phyloP scores from a whole-genome alignment of 2,113 vertebrate genomes.

The Xenopus laevis region DNA sequence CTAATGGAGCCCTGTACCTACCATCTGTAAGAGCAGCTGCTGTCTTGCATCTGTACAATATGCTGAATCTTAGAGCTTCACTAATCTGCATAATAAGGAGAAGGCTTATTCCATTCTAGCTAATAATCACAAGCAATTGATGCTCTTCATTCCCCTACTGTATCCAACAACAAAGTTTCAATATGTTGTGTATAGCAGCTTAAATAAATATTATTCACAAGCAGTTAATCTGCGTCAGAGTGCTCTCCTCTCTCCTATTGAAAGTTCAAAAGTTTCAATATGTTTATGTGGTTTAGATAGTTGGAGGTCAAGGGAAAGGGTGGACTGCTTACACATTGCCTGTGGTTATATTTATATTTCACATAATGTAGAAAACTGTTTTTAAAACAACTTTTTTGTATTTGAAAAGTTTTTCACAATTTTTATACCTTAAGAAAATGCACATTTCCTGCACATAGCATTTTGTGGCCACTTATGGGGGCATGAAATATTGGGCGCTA shows the following conservation, averaged over 20 bases:
- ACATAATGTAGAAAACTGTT: slow-evolving; percentile 63
- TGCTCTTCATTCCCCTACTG: slow-evolving; percentile 97
- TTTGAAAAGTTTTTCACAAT: slow-evolving; percentile 40
- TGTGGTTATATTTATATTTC: slow-evolving; percentile 64
- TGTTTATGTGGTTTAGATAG: slow-evolving; percentile 67
- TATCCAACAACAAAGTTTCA: slow-evolving; percentile 71
- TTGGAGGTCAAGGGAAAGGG: slow-evolving; percentile 77
- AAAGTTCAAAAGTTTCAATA: slow-evolving; percentile 78
- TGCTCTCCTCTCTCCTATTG: no score
- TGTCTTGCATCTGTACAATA: slow-evolving; percentile 98
- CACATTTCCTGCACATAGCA: no score
- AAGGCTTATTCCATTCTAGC: slow-evolving; percentile 97
- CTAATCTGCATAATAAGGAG: slow-evolving; percentile 99
- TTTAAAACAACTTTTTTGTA: slow-evolving; percentile 56
- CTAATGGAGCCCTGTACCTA: slow-evolving; percentile 98
- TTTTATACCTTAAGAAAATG: no score
- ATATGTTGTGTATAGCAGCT: no score
- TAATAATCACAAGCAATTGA: slow-evolving; percentile 98
- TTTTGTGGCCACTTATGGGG: no score
- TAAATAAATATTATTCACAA: no score
- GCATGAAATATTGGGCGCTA: no score
- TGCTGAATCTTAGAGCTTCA: slow-evolving; percentile 93
- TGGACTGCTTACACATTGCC: slow-evolving; percentile 71
- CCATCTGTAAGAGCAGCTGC: slow-evolving; percentile 99
- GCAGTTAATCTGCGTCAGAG: no score